A percentile compares a stretch with the other conserved stretches of the same genome.
These are phyloP conservation scores for Empis stercorea DNA, from an alignment of 2,888 invertebrate species.

Conservation along the genomic window DNA sequence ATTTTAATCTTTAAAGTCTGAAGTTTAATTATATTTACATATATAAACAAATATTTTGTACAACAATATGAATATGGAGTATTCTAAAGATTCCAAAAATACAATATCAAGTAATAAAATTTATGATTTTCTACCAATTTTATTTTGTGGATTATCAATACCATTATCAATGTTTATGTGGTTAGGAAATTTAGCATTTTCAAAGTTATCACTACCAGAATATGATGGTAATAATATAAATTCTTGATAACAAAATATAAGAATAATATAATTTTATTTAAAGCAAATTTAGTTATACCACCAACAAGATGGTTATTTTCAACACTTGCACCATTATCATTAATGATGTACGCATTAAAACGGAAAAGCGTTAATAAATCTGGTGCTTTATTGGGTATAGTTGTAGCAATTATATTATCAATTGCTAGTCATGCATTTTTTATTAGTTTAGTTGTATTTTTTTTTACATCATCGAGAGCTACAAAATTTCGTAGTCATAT, in stretches of 20 bases:
- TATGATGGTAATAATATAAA: constrained; percentile 43
- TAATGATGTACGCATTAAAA: constrained; percentile 50
- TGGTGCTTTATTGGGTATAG: constrained; percentile 56
- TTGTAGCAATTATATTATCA: constrained; percentile 64
- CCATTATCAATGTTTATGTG: constrained; percentile 67
- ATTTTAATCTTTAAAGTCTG: too few species aligned
- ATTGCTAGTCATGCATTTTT: constrained; percentile 67
- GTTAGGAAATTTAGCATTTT: constrained; percentile 57
- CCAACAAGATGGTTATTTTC: constrained; percentile 35
- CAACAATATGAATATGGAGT: too few species aligned
- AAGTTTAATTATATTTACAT: too few species aligned
- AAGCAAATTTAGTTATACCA: constrained; percentile 26
- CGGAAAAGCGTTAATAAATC: constrained; percentile 54
- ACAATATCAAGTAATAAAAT: not conserved
- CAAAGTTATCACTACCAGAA: constrained; percentile 41
- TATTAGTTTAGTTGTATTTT: constrained; percentile 59
- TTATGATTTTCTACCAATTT: constrained; percentile 40
- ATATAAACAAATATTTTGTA: too few species aligned
- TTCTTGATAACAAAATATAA: too few species aligned
- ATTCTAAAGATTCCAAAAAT: too few species aligned
- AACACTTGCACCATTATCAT: constrained; percentile 41
- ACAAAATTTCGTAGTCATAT: constrained; percentile 58
- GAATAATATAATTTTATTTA: too few species aligned
- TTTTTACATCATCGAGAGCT: constrained; percentile 64
- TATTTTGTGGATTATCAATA: constrained; percentile 54